Base-by-base conservation (phyloP, 2,888 invertebrate species). In the Apomyelois bistriatella region DNA sequence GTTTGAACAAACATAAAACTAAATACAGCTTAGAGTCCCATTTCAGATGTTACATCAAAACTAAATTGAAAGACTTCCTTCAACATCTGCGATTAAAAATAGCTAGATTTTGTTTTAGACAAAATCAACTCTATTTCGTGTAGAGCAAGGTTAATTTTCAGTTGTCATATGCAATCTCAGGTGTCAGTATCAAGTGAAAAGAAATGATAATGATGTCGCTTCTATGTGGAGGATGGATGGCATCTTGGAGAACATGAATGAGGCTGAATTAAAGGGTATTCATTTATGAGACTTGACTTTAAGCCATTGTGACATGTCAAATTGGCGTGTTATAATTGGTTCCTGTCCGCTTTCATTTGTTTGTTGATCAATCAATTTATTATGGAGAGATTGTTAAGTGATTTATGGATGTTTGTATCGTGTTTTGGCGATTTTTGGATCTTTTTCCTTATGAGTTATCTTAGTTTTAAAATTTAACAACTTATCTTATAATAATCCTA, bases 181-280 rank as follows among this genome's bases (percentile, higher is more conserved):
- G 74, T 79, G 72, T 68, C 65, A 60, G 57, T 54, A 55, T 32
- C 9, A 32, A 46, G 32, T 76, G 74, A 74, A 79, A 73, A 74
- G 75, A 70, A 72, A 74, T 75, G 65, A 70, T 78, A 78, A 80
- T 74, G 79, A 78, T 76, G 71, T 68, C 67, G 61, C 53, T 65
- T 67, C 70, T 71, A 69, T 66, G 59, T 58, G 52, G 58, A 53
- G 65, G 64, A 63, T 66, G 62, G 65, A 67, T 66, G 70, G 61
- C 68, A 57, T 61, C 56, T 71, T 70, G 63, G 65, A 61, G 58
- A 56, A 54, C 58, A 58, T 71, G 68, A 72, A 74, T 66, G 60
- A 59, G 67, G 59, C 59, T 61, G 67, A 69, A 71, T 69, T n/a
- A n/a, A n/a, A 72, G 63, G 63, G 62, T 58, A 62, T 63, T 65